Percentiles rank a stretch among this genome's conserved stretches.
These are phyloP conservation scores for Gari tellinella DNA, from an alignment of 2,888 invertebrate species.

Conservation along the genomic window DNA sequence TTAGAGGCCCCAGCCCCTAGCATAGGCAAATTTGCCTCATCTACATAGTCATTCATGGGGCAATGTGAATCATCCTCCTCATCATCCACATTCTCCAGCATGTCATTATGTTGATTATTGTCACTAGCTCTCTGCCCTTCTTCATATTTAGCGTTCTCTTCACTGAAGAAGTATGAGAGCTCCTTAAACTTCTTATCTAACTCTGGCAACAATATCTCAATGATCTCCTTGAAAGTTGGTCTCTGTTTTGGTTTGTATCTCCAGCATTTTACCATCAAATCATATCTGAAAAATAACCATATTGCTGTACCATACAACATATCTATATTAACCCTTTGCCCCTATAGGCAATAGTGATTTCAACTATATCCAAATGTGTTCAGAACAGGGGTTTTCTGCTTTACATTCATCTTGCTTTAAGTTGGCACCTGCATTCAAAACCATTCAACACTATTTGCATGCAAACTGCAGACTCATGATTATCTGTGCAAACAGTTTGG, in stretches of 20 bases:
- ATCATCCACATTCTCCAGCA: conserved; percentile 43
- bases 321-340: too few relatives aligned
- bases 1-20: conserved; percentile 51
- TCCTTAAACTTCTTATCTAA: conserved; percentile 88
- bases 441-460: too few relatives aligned
- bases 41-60: conserved; percentile 54
- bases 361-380: too few relatives aligned
- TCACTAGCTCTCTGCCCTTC: conserved; percentile 49
- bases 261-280: conserved; percentile 97
- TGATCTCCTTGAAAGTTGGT: conserved; percentile 91
- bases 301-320: too few relatives aligned
- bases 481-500: too few relatives aligned
- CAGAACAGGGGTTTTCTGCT: too few relatives aligned
- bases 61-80: conserved; percentile 43
- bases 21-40: conserved; percentile 55
- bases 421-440: too few relatives aligned
- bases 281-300: conserved; percentile 87
- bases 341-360: too few relatives aligned
- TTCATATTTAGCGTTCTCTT: conserved; percentile 67
- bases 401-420: too few relatives aligned
- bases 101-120: conserved; percentile 39
- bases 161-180: conserved; percentile 87
- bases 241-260: conserved; percentile 91
- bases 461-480: too few relatives aligned
- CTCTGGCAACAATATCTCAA: conserved; percentile 89